Conservation (phyloP, 1,140 invertebrate genomes). For the Hestina assimilis region DNA sequence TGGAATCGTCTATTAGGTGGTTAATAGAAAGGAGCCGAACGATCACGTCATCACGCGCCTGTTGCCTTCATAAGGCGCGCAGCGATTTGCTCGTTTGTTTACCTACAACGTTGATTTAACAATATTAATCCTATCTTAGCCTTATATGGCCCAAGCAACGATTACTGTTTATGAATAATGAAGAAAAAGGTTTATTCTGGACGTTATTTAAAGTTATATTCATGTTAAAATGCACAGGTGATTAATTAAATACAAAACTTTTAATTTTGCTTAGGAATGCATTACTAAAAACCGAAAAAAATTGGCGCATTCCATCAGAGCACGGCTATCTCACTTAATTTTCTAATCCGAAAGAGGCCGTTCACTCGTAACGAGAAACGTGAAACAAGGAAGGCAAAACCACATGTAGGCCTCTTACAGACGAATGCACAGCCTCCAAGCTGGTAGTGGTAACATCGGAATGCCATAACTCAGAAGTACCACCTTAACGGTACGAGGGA, state of each 20-base stretch:
- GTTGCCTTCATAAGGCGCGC: constrained; percentile 38
- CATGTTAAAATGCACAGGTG: too few species aligned
- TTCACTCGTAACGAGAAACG: constrained; percentile 55
- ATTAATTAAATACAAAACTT: too few species aligned
- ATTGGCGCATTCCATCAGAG: constrained; percentile 14
- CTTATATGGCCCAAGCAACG: constrained; percentile 5
- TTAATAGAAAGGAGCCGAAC: constrained; percentile 29
- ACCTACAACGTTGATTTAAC: constrained; percentile 19
- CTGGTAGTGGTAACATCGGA: constrained; percentile 69
- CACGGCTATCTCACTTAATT: constrained; percentile 29
- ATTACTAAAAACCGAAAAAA: constrained; percentile 5
- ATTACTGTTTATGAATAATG: constrained; percentile 6
- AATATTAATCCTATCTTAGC: constrained; percentile 9
- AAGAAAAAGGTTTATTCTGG: too few species aligned
- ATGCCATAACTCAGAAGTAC: constrained; percentile 73
- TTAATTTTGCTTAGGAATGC: neutral
- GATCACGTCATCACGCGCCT: constrained; percentile 41
- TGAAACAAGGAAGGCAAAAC: constrained; percentile 58
- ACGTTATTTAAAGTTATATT: too few species aligned
- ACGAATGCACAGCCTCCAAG: constrained; percentile 58
- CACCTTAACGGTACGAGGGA: constrained; percentile 72
- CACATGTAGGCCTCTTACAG: constrained; percentile 55
- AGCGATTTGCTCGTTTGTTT: constrained; percentile 34
- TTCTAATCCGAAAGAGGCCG: constrained; percentile 47
- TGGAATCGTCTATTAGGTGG: constrained; percentile 28